Percentiles rank a stretch among this genome's conserved stretches.
Evolutionary conservation across 2,797 vertebrate species (phyloP).

Genomic region (Catamblyrhynchus diadema): DNA sequence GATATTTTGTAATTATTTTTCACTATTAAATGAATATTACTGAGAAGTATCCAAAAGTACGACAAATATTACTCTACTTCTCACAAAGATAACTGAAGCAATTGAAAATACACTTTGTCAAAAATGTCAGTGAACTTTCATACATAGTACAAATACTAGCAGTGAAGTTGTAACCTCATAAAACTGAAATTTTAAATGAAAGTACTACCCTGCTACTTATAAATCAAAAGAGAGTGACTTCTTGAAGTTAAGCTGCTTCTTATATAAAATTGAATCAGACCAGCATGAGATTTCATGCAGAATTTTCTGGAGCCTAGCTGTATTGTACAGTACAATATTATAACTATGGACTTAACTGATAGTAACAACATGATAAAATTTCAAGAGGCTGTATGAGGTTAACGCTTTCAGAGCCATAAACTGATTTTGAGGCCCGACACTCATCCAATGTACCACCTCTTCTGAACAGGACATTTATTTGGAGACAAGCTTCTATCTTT

Average conservation of each 20-base stretch:
- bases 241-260: conserved; percentile 19
- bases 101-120: background rate
- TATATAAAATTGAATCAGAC: background rate
- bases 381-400: background rate
- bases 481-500: background rate
- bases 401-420: background rate
- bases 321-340: background rate
- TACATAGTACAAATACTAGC: background rate
- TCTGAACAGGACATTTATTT: background rate
- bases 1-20: background rate
- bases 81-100: background rate
- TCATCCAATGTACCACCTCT: background rate
- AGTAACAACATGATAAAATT: background rate
- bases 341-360: background rate
- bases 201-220: conserved; percentile 21
- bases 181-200: conserved; percentile 27
- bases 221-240: background rate
- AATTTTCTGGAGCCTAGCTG: background rate
- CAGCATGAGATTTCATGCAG: background rate
- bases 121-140: conserved; percentile 11
- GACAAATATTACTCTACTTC: background rate
- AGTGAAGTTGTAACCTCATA: background rate
- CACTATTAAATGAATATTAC: background rate
- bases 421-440: background rate
- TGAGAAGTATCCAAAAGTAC: background rate